Percentiles rank a stretch among this genome's conserved stretches.
phyloP scores from a whole-genome alignment of 2,888 invertebrate genomes.

The Tupiocoris notatus region DNA sequence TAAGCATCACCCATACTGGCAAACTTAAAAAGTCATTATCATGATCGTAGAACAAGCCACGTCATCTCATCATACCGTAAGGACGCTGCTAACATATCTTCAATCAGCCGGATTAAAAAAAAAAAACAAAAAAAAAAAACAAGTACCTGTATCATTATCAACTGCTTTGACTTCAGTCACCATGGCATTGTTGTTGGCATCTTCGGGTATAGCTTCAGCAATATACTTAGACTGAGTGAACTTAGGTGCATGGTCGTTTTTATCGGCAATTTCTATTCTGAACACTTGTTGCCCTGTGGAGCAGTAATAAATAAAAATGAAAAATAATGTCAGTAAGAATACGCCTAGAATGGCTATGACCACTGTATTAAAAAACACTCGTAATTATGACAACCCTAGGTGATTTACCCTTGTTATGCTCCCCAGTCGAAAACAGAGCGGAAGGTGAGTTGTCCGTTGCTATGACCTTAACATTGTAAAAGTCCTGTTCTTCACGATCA shows the following conservation, averaged over 20 bases:
- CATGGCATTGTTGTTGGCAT: constrained; percentile 76
- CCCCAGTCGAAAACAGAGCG: constrained; percentile 63
- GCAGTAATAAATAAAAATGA: too few species aligned
- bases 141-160: constrained; percentile 76
- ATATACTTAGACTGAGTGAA: constrained; percentile 76
- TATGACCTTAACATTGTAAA: constrained; percentile 85
- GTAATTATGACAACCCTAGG: background rate
- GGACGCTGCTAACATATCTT: background rate
- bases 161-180: constrained; percentile 85
- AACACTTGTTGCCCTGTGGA: constrained; percentile 78
- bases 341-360: background rate
- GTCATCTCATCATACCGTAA: too few species aligned
- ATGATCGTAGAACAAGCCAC: too few species aligned
- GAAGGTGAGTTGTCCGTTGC: constrained; percentile 89
- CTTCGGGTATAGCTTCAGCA: constrained; percentile 75
- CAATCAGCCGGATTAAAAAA: background rate
- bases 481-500: constrained; percentile 80
- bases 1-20: too few species aligned
- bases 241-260: constrained; percentile 91
- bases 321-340: background rate
- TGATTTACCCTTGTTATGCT: constrained; percentile 66
- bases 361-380: background rate
- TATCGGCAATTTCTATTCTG: constrained; percentile 88
- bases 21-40: too few species aligned
- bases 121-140: too few species aligned